phyloP scores from a whole-genome alignment of 2,888 invertebrate species.

The Congeria kusceri region DNA sequence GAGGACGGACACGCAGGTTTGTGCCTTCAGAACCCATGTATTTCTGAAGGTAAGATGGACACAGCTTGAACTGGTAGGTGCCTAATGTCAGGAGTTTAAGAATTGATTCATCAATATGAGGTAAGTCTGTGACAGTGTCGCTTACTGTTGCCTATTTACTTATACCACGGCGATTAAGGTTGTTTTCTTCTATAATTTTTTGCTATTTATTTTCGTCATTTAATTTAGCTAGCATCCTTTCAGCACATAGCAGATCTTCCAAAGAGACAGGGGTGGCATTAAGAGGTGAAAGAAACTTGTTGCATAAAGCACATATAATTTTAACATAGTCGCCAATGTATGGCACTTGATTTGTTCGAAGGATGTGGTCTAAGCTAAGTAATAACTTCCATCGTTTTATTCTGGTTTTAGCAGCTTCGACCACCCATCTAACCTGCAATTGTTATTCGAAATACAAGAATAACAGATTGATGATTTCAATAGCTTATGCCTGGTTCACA shows the following conservation, averaged over 20 bases:
- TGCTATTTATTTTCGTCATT: constrained; percentile 5
- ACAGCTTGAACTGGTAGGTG: constrained; percentile 43
- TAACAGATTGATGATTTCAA: no score
- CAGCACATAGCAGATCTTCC: constrained; percentile 5
- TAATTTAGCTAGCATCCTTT: constrained; percentile 9
- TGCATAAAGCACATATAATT: constrained; percentile 50
- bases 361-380: constrained; percentile 32
- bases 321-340: constrained; percentile 50
- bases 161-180: constrained; percentile 2
- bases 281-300: constrained; percentile 21
- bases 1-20: constrained; percentile 27
- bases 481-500: no score
- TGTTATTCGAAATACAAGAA: no score
- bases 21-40: constrained; percentile 27
- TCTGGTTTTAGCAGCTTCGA: constrained; percentile 49
- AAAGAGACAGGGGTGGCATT: neutral
- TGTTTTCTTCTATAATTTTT: constrained; percentile 23
- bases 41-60: constrained; percentile 37
- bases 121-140: constrained; percentile 25
- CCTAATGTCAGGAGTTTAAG: constrained; percentile 41
- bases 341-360: constrained; percentile 50
- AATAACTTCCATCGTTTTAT: constrained; percentile 49
- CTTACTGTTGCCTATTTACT: constrained; percentile 10
- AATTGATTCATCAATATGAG: constrained; percentile 29
- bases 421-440: constrained; percentile 44